Base-by-base conservation (phyloP, 2,888 invertebrate species). In the Bembecia ichneumoniformis region DNA sequence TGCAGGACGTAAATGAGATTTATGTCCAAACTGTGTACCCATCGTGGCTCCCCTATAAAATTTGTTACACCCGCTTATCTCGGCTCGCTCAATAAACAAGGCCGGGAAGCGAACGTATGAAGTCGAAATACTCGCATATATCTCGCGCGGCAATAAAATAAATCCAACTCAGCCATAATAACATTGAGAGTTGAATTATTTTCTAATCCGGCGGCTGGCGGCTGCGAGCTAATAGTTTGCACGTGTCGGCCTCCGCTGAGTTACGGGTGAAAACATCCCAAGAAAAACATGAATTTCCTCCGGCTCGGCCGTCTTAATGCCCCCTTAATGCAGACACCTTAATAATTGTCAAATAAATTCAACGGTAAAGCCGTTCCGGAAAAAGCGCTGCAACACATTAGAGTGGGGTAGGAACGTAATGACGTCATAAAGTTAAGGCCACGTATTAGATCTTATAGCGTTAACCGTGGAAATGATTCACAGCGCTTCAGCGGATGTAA, bases 271-370 rank as follows among this genome's bases (percentile, higher is more conserved):
- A 80, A 80, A 79, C 82, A 80, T 76, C 79, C 81, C 74, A 79
- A 82, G 82, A 77, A 87, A 86, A 86, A 87, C 86, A 86, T 77
- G 80, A 77, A 76, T 82, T 82, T 78, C 80, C 82, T 71, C 66
- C 70, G 64, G 66, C 63, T 64, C 64, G 64, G 62, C 58, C 54
- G 63, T 65, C 64, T 70, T 82, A 82, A 82, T 77, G 77, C 74
- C 55, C 71, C 71, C 74, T 77, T 86, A 84, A 84, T 82, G 75
- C 82, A 79, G 79, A 81, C 83, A 82, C 86, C 82, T 86, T 83
- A 77, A 82, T 82, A 82, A 82, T 83, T 83, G 82, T 82, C 82
- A 79, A 82, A 86, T 86, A 86, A 87, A 87, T 86, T 86, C 63
- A 69, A 62, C 52, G 67, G 71, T 68, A 76, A 75, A 73, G 74